Base-by-base conservation (phyloP, 37 sponge, comb jelly and placozoan genomes). In the Beroe ovata region DNA sequence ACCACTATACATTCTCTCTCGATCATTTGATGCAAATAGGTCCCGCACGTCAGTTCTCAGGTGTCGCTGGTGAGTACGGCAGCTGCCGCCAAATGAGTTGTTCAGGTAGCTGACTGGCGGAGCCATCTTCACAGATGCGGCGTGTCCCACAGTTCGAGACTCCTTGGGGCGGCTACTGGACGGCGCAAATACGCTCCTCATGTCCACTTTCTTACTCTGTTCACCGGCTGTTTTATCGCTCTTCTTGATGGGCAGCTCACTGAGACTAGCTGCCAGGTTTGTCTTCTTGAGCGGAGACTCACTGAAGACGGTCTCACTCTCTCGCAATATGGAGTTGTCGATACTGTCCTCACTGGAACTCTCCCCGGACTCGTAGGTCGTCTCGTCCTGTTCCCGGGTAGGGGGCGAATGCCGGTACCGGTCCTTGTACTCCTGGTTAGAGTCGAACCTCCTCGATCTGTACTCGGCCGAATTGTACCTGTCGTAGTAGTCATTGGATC, bases 401-500 rank as follows among this genome's bases (percentile, higher is more conserved):
- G 84, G 84, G 2, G 84, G 84, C 23, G 84, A 77, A 29, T 77
- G 84, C 54, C 84, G n/a, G 84, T 40, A 77, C 54, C 84, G 4
- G 84, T 77, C 84, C 54, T 42, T 77, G 54, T 77, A 42, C 0
- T 42, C 39, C 42, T 36, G 41, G 54, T 47, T 47, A 37, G 36
- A 29, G 32, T 66, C 32, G 69, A 34, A 66, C 36, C 30, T 25
- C 16, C 36, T 30, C 8, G 69, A 66, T 37, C 69, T 34, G 69
- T 34, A 66, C 16, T 66, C 69, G 1, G 69, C 30, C 18, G 69
- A 66, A 16, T 66, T 26, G 69, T 66, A 66, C 69, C 69, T 25
- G 69, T 66, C 69, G 69, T 34, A 66, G 84, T 77, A 77, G 84
- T 77, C 84, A 1, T 77, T 42, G 25, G 84, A 77, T 4, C 84